phyloP scores from a whole-genome alignment of 2,888 invertebrate species.

The Tolmerus cingulatus region DNA sequence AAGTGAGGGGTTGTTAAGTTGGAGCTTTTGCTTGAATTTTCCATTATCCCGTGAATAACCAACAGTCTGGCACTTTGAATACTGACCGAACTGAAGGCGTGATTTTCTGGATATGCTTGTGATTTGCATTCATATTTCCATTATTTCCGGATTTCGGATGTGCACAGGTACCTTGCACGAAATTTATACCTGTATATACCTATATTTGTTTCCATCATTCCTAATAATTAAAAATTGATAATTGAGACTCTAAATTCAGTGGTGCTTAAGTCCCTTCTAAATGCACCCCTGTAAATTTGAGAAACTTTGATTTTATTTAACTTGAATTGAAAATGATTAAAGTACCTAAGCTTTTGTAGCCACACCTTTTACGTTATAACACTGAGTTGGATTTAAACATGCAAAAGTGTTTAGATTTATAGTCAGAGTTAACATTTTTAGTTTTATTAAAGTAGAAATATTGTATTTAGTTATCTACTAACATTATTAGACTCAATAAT shows the following conservation, averaged over 20 bases:
- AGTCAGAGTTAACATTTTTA: too few relatives aligned
- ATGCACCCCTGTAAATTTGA: neutral
- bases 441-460: too few relatives aligned
- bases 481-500: too few relatives aligned
- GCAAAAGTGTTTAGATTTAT: too few relatives aligned
- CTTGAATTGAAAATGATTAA: neutral
- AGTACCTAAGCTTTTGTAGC: neutral
- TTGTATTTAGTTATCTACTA: too few relatives aligned
- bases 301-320: neutral
- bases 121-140: neutral
- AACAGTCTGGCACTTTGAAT: neutral
- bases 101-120: neutral
- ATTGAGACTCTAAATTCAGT: neutral
- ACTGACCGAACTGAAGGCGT: neutral
- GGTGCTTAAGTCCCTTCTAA: neutral
- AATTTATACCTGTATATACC: neutral
- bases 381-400: too few relatives aligned
- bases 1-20: neutral
- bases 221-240: neutral
- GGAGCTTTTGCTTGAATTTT: neutral
- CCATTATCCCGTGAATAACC: neutral
- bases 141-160: neutral
- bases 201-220: neutral
- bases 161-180: neutral
- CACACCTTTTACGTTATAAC: too few relatives aligned